These are phyloP conservation scores for Alethe diademata DNA, from an alignment of 2,113 vertebrate genomes.

Conservation along the genomic window DNA sequence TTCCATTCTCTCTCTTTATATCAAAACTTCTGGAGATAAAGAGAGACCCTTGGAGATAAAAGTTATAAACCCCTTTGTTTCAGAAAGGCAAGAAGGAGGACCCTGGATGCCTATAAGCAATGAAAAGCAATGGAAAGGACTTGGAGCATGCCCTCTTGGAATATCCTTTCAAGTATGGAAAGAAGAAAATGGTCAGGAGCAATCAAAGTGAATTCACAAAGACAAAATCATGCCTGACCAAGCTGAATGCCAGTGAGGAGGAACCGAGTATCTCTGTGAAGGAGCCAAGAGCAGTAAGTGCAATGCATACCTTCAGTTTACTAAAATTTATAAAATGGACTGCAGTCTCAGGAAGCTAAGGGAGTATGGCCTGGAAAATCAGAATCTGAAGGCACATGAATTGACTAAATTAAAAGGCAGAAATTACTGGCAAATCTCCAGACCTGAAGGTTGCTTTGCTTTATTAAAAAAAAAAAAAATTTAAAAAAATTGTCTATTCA, in stretches of 20 bases:
- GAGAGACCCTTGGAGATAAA: not conserved
- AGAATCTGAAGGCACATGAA: not conserved
- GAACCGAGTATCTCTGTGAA: not conserved
- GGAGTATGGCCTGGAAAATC: not conserved
- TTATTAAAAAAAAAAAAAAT: too few species aligned
- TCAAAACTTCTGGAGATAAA: not conserved
- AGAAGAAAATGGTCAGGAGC: not conserved
- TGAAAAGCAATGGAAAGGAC: not conserved
- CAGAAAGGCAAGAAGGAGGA: not conserved
- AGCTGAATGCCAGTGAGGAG: not conserved
- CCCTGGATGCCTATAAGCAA: not conserved
- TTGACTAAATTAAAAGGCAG: not conserved
- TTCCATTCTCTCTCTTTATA: not conserved
- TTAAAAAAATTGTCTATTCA: not conserved
- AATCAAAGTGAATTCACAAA: not conserved
- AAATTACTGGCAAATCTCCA: not conserved
- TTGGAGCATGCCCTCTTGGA: not conserved
- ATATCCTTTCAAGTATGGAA: not conserved
- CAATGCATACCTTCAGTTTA: not conserved
- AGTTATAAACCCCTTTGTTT: not conserved
- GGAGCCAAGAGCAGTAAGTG: rapidly evolving
- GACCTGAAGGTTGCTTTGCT: not conserved
- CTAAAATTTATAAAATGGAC: not conserved
- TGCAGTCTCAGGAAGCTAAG: not conserved
- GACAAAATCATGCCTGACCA: not conserved